phyloP scores from a whole-genome alignment of 2,797 vertebrate genomes.

The Cyclopterus lumpus region DNA sequence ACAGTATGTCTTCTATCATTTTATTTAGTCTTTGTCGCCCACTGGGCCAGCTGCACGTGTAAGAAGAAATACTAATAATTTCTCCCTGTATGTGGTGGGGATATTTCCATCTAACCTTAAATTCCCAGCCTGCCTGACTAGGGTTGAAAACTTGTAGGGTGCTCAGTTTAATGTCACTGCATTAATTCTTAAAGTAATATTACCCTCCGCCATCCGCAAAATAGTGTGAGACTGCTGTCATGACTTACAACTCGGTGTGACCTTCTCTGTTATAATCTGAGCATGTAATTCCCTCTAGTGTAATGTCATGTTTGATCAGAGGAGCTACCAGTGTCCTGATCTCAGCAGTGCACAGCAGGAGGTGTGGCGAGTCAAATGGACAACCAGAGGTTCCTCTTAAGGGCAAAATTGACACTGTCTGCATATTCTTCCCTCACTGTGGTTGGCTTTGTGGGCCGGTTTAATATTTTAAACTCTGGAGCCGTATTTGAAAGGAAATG shows the following conservation, averaged over 20 bases:
- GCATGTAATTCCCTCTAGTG: slow-evolving; percentile 84
- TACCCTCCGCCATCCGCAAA: slow-evolving; percentile 64
- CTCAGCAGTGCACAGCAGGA: slow-evolving; percentile 81
- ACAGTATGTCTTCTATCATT: background rate
- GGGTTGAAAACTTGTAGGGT: slow-evolving; percentile 30
- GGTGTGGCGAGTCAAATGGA: slow-evolving; percentile 77
- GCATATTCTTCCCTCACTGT: slow-evolving; percentile 72
- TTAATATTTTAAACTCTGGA: slow-evolving; percentile 36
- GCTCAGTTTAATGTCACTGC: slow-evolving; percentile 70
- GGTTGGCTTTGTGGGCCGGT: slow-evolving; percentile 52
- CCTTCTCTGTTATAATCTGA: slow-evolving; percentile 86
- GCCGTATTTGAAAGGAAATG: slow-evolving; percentile 10
- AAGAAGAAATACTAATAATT: slow-evolving; percentile 9
- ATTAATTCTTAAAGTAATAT: slow-evolving; percentile 78
- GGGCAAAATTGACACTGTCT: slow-evolving; percentile 83
- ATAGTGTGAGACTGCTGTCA: slow-evolving; percentile 75
- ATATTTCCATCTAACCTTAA: slow-evolving; percentile 39
- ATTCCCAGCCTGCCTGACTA: slow-evolving; percentile 15
- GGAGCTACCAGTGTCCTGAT: slow-evolving; percentile 85
- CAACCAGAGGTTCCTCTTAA: slow-evolving; percentile 83
- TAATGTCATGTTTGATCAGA: slow-evolving; percentile 88
- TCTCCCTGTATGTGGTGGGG: background rate
- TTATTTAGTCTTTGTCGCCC: background rate
- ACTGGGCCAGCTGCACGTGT: slow-evolving; percentile 1
- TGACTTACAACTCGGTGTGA: slow-evolving; percentile 79